These are phyloP conservation scores for Podocnemis expansa DNA, from an alignment of 2,113 vertebrate species.

Conservation along the genomic window DNA sequence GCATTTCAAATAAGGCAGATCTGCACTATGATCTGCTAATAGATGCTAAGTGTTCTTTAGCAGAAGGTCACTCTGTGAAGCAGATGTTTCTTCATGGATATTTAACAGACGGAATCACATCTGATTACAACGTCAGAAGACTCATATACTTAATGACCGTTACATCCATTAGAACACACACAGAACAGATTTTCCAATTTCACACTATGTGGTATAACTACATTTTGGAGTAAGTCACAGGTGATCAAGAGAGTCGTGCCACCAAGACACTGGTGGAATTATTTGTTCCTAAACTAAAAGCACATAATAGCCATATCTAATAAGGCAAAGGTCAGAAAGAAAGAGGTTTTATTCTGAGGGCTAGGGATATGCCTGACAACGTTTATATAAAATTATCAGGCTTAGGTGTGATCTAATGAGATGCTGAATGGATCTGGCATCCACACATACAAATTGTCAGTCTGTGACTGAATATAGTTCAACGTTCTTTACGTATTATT, in stretches of 20 bases:
- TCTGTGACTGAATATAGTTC: constrained; percentile 36
- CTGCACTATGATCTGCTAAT: constrained; percentile 80
- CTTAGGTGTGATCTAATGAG: constrained; percentile 2
- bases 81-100: constrained; percentile 98
- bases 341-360: constrained; percentile 18
- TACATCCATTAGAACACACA: constrained; percentile 94
- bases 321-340: constrained; percentile 11
- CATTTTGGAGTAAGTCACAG: constrained; percentile 67
- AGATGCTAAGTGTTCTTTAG: constrained; percentile 89
- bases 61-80: constrained; percentile 96
- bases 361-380: background rate
- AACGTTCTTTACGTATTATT: constrained; percentile 47
- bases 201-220: constrained; percentile 76
- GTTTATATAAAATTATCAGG: background rate
- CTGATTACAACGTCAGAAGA: constrained; percentile 95
- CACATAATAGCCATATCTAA: background rate
- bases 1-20: constrained; percentile 80
- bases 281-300: constrained; percentile 29
- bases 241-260: constrained; percentile 56
- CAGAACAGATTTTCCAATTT: constrained; percentile 92
- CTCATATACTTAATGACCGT: constrained; percentile 97
- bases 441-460: background rate
- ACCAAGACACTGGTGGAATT: constrained; percentile 30
- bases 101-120: constrained; percentile 96
- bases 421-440: background rate